Evolutionary conservation across 1,140 invertebrate genomes (phyloP), one percentile per base, ranked within the genome.

Genomic region (Drosophila quadrilineata): DNA sequence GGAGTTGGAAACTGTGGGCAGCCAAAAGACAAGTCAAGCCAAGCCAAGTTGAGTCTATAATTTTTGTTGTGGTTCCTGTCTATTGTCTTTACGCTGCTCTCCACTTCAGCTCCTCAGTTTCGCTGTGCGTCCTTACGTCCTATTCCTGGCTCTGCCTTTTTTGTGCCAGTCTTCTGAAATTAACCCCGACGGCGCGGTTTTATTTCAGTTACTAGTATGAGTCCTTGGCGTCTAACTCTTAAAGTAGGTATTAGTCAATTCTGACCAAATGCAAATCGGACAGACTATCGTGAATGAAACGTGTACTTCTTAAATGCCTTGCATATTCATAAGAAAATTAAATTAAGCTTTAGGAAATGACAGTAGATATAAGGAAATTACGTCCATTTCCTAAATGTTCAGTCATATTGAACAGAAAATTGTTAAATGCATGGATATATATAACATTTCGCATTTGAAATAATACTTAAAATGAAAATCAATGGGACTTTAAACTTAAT

Each of bases 61-160:
- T 84, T 84, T 85, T 60, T 75, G 79, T 85, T 84, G 79, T 84
- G 79, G 79, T 85, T 84, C 74, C 79, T 85, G 79, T 85, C 79
- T 85, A 85, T 84, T 84, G 79, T 84, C 79, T 85, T 64, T 79
- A 75, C 58, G 74, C 38, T 36, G 26, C 48, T 46, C 60, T 45
- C 62, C 16, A n/a, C 29, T 14, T 24, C 57, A 33, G 40, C 16
- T 33, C 22, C 14, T 19, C 48, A 22, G 1, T 48, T 28, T n/a
- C 40, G 8, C 48, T 6, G 5, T 31, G 12, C 38, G 3, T 12
- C 16, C 9, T 35, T 26, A 14, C 43, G 17, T 19, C 19, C 16
- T 41, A 12, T n/a, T n/a, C n/a, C n/a, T n/a, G n/a, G n/a, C n/a
- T n/a, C 24, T 33, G 26, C 35, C 54, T 43, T n/a, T n/a, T n/a